Evolutionary conservation across 2,888 invertebrate genomes (phyloP).

Genomic region (Incurvaria masculella): DNA sequence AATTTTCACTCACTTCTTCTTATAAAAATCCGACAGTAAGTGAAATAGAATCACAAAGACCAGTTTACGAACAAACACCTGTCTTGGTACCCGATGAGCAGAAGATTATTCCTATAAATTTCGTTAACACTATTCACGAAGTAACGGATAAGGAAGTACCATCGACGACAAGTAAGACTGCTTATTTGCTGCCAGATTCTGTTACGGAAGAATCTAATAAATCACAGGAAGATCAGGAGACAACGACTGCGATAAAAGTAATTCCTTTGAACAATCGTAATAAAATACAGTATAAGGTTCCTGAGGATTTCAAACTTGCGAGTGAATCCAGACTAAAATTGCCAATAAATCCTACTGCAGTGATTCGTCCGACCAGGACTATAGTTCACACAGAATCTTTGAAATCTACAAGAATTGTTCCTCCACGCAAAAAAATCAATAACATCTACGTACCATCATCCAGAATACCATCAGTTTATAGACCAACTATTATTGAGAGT

Average conservation of each 20-base stretch:
- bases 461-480: conserved; percentile 21
- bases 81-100: background rate
- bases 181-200: conserved; percentile 22
- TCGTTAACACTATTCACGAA: background rate
- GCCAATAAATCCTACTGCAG: conserved; percentile 26
- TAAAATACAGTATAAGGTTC: conserved; percentile 39
- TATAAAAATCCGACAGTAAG: background rate
- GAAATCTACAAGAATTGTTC: conserved; percentile 32
- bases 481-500: conserved; percentile 38
- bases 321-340: conserved; percentile 30
- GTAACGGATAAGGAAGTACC: background rate
- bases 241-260: conserved; percentile 31
- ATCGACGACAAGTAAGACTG: conserved; percentile 18
- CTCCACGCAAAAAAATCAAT: conserved; percentile 34
- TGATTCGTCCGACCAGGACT: conserved; percentile 36
- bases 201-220: conserved; percentile 24
- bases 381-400: conserved; percentile 33
- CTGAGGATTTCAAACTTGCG: conserved; percentile 31
- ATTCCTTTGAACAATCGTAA: conserved; percentile 30
- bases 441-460: conserved; percentile 19
- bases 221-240: conserved; percentile 23
- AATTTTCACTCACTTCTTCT: conserved; percentile 18
- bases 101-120: background rate
- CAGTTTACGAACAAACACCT: background rate
- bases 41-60: background rate